phyloP scores from a whole-genome alignment of 2,888 invertebrate genomes.

The Eumerus sabulonum region DNA sequence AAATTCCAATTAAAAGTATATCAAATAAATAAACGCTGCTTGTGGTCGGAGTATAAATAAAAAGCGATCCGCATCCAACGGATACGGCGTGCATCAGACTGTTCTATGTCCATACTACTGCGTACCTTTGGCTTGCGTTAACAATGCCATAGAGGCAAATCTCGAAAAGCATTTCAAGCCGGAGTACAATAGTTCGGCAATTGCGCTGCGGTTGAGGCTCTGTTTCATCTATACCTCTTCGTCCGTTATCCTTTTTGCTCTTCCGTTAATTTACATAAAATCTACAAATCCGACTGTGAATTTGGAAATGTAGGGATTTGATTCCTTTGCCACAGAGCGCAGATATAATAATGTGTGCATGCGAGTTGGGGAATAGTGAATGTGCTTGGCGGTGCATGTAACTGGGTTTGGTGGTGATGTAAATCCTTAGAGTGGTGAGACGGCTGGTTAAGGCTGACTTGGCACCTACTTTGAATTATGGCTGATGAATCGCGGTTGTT shows the following conservation, averaged over 20 bases:
- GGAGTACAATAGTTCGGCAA: not conserved
- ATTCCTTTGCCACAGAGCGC: conserved; percentile 12
- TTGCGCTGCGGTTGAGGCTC: not conserved
- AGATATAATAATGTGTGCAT: too few species aligned
- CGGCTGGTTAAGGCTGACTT: too few species aligned
- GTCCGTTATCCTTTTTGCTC: not conserved
- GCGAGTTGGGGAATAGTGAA: conserved; percentile 1
- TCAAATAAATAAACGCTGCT: conserved; percentile 53
- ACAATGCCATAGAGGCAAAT: conserved; percentile 30
- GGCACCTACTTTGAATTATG: too few species aligned
- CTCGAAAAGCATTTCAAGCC: conserved; percentile 23
- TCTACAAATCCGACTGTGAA: conserved; percentile 50
- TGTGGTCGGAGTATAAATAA: conserved; percentile 52
- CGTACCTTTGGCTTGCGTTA: conserved; percentile 7
- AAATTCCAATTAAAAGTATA: conserved; percentile 63
- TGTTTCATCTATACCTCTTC: too few species aligned
- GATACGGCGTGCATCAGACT: conserved; percentile 11
- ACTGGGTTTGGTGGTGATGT: too few species aligned
- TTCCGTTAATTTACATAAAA: conserved; percentile 55
- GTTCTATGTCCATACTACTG: not conserved
- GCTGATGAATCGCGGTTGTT: too few species aligned
- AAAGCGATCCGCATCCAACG: conserved; percentile 35
- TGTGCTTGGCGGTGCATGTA: conserved; percentile 1
- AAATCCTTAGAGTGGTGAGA: too few species aligned
- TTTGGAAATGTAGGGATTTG: conserved; percentile 48